Base-by-base conservation (phyloP, 2,888 invertebrate species). In the Endotricha flammealis region DNA sequence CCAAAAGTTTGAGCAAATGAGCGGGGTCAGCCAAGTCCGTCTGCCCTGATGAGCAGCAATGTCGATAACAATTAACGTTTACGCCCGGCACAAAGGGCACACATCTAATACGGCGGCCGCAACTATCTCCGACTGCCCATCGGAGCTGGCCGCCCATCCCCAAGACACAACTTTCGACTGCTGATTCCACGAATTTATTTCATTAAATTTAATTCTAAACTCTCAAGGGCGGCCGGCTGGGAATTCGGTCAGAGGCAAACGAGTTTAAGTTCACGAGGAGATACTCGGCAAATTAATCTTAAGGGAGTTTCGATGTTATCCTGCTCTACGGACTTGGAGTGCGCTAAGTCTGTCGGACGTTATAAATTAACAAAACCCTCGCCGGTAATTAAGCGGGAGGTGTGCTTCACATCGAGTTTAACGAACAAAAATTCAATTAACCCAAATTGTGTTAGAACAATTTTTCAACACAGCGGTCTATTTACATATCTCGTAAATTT, bases 191-290 rank as follows among this genome's bases (percentile, higher is more conserved):
- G 68, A 81, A 81, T 81, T 80, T 80, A 79, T 82, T 83, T 81
- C 76, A 81, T 81, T 83, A 78, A 83, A 82, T 82, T 80, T 77
- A 83, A 82, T 79, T 79, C 70, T 76, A 71, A 79, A 79, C 79
- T 79, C 64, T 60, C 59, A 67, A 75, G 73, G 77, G 67, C 52
- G 49, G 60, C 69, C 72, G 63, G 57, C 62, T 64, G 77, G 75
- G 81, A 80, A 80, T 83, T 80, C 62, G 80, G 82, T 71, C 74
- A 74, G 76, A 75, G 67, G 71, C 78, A 71, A 81, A 81, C 76
- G 82, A 82, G 85, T 83, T 81, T 80, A 83, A 85, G 78, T 85
- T 86, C 70, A 67, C 61, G 63, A 77, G 79, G 71, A 74, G 64
- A 57, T 71, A 64, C 78, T 74, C 67, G 62, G 68, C 74, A 85